Percentiles rank a stretch among this genome's conserved stretches.
These are phyloP conservation scores for Morpho deidamia DNA, from an alignment of 2,888 invertebrate species.

Conservation along the genomic window DNA sequence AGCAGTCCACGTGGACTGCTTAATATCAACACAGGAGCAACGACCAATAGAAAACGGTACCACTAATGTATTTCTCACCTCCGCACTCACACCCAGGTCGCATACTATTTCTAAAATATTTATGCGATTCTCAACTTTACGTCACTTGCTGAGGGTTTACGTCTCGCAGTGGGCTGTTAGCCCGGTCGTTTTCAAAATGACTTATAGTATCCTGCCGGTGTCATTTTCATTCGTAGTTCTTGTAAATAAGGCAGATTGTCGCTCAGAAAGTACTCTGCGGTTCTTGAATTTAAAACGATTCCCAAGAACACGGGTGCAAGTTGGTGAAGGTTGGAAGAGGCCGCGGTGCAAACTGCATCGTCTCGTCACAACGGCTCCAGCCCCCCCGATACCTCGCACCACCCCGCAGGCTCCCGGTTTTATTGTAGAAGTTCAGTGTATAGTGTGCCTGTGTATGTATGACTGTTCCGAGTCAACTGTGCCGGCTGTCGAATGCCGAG, in stretches of 20 bases:
- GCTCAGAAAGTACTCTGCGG: slow-evolving; percentile 57
- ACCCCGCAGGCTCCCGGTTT: slow-evolving; percentile 40
- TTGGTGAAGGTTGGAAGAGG: slow-evolving; percentile 76
- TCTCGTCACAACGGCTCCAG: slow-evolving; percentile 63
- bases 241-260: slow-evolving; percentile 46
- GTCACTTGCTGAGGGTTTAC: slow-evolving; percentile 45
- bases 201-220: slow-evolving; percentile 47
- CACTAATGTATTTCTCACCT: slow-evolving; percentile 80
- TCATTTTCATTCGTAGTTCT: slow-evolving; percentile 49
- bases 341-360: slow-evolving; percentile 76
- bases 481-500: slow-evolving; percentile 67
- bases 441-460: slow-evolving; percentile 43
- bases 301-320: slow-evolving; percentile 76
- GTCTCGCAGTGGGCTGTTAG: slow-evolving; percentile 36
- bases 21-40: slow-evolving; percentile 77
- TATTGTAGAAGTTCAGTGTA: slow-evolving; percentile 49
- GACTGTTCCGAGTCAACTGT: slow-evolving; percentile 46
- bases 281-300: slow-evolving; percentile 78
- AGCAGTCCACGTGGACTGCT: slow-evolving; percentile 77
- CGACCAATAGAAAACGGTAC: slow-evolving; percentile 78
- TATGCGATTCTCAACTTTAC: slow-evolving; percentile 59
- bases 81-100: slow-evolving; percentile 73
- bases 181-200: slow-evolving; percentile 56
- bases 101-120: slow-evolving; percentile 58
- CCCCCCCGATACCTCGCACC: slow-evolving; percentile 35